A percentile compares a stretch with the other conserved stretches of the same genome.
These are phyloP conservation scores for Saccopteryx bilineata DNA, from an alignment of 2,113 vertebrate species.

Conservation along the genomic window DNA sequence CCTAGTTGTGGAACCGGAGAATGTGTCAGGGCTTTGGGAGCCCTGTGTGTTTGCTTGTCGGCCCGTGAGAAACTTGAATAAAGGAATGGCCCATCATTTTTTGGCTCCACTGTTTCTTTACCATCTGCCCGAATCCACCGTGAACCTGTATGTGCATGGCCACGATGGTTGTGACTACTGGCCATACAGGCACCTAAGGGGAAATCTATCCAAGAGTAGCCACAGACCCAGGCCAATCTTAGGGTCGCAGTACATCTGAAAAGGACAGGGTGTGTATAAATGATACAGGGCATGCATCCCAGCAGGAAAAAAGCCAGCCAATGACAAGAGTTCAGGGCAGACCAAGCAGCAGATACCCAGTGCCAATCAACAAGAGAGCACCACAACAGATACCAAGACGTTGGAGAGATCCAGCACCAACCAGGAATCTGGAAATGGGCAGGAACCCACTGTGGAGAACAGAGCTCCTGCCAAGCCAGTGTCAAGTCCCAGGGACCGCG, in stretches of 20 bases:
- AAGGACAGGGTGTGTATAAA: background rate
- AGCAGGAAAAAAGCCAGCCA: background rate
- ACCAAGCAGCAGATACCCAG: background rate
- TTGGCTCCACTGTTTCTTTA: no score
- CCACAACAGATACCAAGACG: background rate
- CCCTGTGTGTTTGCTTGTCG: no score
- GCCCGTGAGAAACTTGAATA: no score
- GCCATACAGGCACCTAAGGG: background rate
- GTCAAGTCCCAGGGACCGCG: background rate
- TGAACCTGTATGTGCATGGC: no score
- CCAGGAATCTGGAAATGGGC: background rate
- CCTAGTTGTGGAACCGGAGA: no score
- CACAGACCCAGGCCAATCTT: background rate
- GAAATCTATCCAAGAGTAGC: background rate
- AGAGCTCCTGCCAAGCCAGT: background rate
- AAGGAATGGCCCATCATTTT: no score
- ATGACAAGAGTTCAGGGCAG: background rate
- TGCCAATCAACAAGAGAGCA: background rate
- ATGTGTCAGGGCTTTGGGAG: no score
- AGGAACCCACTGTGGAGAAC: background rate
- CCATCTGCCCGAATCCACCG: no score
- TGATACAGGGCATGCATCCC: background rate
- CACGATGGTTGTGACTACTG: no score
- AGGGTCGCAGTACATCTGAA: background rate
- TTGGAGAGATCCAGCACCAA: background rate